phyloP scores from a whole-genome alignment of 2,888 invertebrate genomes.

The Furcula furcula region DNA sequence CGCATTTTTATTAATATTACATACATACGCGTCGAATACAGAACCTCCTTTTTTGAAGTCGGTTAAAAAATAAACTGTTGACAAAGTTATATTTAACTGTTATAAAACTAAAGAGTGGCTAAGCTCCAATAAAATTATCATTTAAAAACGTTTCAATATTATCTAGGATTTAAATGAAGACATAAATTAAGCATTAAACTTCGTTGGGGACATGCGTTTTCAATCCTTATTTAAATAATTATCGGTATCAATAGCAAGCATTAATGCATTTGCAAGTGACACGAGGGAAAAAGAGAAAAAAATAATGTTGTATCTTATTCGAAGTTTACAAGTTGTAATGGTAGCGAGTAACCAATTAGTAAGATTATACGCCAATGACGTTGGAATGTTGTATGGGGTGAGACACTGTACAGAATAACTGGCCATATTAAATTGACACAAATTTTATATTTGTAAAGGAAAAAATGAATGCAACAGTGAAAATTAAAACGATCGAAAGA shows the following conservation, averaged over 20 bases:
- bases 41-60: too few relatives aligned
- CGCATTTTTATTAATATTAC: too few relatives aligned
- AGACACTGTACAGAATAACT: constrained; percentile 21
- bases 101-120: constrained; percentile 27
- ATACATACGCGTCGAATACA: too few relatives aligned
- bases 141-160: constrained; percentile 25
- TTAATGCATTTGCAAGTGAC: constrained; percentile 41
- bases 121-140: constrained; percentile 27
- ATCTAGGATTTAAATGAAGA: constrained; percentile 29
- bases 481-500: too few relatives aligned
- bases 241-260: constrained; percentile 53
- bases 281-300: constrained; percentile 37
- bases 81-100: constrained; percentile 5
- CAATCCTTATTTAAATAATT: constrained; percentile 52
- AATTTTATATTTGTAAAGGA: too few relatives aligned
- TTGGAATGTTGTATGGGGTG: constrained; percentile 32
- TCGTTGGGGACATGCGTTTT: constrained; percentile 32
- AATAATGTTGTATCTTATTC: constrained; percentile 45
- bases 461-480: too few relatives aligned
- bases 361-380: constrained; percentile 50
- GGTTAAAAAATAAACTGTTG: constrained; percentile 23
- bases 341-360: constrained; percentile 63
- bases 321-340: constrained; percentile 40
- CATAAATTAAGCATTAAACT: constrained; percentile 30
- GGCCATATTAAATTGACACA: too few relatives aligned